Conservation (phyloP, 2,113 vertebrate species). For the Xiphias gladius region DNA sequence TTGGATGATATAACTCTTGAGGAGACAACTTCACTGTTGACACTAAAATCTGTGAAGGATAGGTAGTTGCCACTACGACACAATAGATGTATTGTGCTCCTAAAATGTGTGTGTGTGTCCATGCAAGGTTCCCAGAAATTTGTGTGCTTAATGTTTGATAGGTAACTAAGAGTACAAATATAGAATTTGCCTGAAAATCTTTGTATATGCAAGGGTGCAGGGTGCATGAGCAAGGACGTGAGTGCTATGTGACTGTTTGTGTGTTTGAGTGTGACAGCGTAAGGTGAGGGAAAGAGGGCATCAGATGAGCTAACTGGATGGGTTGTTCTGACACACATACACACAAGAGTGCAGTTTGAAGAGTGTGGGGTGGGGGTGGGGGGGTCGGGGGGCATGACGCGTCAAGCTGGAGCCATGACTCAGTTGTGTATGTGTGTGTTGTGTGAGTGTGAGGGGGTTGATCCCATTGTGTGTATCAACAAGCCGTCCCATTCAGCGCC, state of each 20-base stretch:
- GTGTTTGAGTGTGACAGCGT: constrained; percentile 33
- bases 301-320: constrained; percentile 62
- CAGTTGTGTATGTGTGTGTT: constrained; percentile 67
- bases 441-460: constrained; percentile 70
- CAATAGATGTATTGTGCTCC: constrained; percentile 42
- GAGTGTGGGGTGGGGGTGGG: constrained; percentile 65
- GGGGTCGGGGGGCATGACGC: constrained; percentile 79
- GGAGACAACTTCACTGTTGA: constrained; percentile 39
- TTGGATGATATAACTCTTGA: constrained; percentile 50
- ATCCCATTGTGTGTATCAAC: constrained; percentile 83
- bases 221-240: constrained; percentile 1
- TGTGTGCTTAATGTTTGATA: background rate
- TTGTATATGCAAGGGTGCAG: background rate
- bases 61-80: constrained; percentile 42
- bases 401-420: constrained; percentile 84
- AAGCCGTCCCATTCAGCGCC: constrained; percentile 82
- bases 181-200: constrained; percentile 2
- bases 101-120: constrained; percentile 3
- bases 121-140: constrained; percentile 22
- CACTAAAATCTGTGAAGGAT: constrained; percentile 30
- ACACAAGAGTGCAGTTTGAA: constrained; percentile 54
- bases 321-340: constrained; percentile 58
- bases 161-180: constrained; percentile 12
- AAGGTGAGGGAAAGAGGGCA: constrained; percentile 52
- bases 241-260: constrained; percentile 50